Conservation (phyloP, 2,113 vertebrate genomes). For the Puffinus mauretanicus region DNA sequence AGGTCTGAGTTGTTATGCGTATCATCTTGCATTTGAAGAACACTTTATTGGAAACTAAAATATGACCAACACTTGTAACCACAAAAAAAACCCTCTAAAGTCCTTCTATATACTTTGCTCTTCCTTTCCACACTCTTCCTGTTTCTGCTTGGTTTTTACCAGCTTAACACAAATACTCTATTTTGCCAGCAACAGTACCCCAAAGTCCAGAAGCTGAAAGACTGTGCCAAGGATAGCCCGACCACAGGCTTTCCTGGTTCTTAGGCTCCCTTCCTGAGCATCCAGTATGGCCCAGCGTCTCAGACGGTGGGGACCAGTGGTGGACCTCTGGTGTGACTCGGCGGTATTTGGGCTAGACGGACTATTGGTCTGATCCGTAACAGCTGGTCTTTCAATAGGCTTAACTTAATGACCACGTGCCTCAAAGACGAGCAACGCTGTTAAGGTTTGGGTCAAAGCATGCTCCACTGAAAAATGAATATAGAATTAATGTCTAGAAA, state of each 20-base stretch:
- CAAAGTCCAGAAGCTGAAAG: not conserved
- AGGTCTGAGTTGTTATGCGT: not conserved
- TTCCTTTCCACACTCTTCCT: not conserved
- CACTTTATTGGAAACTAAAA: not conserved
- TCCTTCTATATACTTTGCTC: not conserved
- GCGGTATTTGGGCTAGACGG: not conserved
- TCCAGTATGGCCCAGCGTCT: not conserved
- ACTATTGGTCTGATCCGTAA: not conserved
- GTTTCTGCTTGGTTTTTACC: not conserved
- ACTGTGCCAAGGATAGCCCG: not conserved
- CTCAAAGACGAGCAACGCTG: not conserved
- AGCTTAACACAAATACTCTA: not conserved
- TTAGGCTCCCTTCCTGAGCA: not conserved
- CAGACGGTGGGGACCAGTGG: rapidly evolving
- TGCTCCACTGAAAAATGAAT: not conserved
- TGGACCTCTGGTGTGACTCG: not conserved
- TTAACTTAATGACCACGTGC: not conserved
- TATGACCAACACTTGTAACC: not conserved
- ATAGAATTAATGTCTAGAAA: not conserved
- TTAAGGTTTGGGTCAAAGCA: not conserved
- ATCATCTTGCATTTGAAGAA: not conserved
- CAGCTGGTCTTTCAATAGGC: not conserved
- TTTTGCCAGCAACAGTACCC: not conserved
- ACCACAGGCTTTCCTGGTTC: not conserved
- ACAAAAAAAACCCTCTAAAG: not conserved